Percentiles rank a stretch among this genome's conserved stretches.
phyloP scores from a whole-genome alignment of 2,888 invertebrate genomes.

The Calameuta idolon region DNA sequence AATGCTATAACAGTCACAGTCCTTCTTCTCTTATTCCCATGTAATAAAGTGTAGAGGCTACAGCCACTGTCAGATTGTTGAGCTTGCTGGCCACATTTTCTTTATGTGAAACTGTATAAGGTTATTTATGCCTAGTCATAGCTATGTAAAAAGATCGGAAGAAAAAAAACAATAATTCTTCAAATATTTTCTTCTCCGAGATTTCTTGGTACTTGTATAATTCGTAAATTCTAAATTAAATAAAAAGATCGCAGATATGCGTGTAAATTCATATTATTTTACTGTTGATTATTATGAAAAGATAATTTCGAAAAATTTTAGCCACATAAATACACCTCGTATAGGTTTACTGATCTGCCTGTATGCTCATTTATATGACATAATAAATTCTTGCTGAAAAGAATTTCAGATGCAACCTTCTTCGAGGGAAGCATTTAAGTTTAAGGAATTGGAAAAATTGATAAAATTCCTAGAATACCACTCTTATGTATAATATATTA shows the following conservation, averaged over 20 bases:
- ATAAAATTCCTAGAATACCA: background rate
- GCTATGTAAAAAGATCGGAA: background rate
- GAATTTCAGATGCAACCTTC: no score
- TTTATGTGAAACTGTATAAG: background rate
- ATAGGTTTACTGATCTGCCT: no score
- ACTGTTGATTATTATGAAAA: no score
- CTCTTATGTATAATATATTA: background rate
- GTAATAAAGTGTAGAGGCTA: background rate
- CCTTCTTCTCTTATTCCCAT: background rate
- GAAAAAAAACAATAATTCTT: background rate
- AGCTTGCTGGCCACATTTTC: background rate
- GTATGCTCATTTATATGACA: no score
- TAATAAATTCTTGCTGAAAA: no score
- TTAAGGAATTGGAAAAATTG: background rate
- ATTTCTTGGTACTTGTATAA: background rate
- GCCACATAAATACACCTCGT: no score
- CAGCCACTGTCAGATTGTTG: background rate
- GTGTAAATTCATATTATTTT: background rate
- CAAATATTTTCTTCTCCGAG: background rate
- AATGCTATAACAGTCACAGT: background rate
- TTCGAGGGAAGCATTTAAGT: no score
- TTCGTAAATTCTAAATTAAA: background rate
- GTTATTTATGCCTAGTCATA: background rate
- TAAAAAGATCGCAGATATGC: background rate
- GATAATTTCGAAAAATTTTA: no score